Evolutionary conservation across 2,113 vertebrate genomes (phyloP), one percentile per base, ranked within the genome.

Genomic region (Mionectes macconnelli): DNA sequence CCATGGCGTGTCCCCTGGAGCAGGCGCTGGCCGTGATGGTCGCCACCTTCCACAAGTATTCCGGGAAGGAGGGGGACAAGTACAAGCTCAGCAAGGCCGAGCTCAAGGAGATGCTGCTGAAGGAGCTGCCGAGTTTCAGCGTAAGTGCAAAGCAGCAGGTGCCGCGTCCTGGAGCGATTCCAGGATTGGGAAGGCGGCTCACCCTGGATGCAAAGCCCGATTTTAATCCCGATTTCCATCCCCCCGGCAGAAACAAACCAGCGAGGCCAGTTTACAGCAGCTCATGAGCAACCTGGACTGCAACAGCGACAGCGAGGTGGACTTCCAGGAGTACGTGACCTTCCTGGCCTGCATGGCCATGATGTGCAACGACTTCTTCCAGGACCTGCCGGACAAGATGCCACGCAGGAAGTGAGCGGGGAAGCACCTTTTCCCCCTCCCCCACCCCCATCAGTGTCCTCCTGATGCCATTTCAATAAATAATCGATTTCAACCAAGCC

Each of bases 41-140:
- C 60, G 3, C 95, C 23, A 96, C 98, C 22, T 99, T 99, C 94
- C 98, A 99, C 92, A 97, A 96, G 28, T 98, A 99, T 37, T 98
- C 98, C 0, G 95, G 87, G 28, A 98, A 97, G 27, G 98, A 98
- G 5, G 98, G 97, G 0, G 96, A 98, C 35, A 95, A 93, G 30
- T 97, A 84, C 85, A 98, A 97, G 45, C 97, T 99, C 25, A 98
- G 44, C 97, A 98, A 98, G 67, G 67, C 57, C 7, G 98, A 99
- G 91, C 97, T 99, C 17, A 98, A 97, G 86, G 97, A 97, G 6
- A 86, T 99, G 50, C 68, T 99, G 31, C 92, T 89, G 37, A 82
- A 69, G 6, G 99, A 99, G 97, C 94, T 99, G 35, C 94, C 98
- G n/a, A 96, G 76, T 89, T 99, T 99, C 67, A 97, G 98, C 37